Evolutionary conservation across 2,113 vertebrate genomes (phyloP).

Genomic region (Gymnogyps californianus): DNA sequence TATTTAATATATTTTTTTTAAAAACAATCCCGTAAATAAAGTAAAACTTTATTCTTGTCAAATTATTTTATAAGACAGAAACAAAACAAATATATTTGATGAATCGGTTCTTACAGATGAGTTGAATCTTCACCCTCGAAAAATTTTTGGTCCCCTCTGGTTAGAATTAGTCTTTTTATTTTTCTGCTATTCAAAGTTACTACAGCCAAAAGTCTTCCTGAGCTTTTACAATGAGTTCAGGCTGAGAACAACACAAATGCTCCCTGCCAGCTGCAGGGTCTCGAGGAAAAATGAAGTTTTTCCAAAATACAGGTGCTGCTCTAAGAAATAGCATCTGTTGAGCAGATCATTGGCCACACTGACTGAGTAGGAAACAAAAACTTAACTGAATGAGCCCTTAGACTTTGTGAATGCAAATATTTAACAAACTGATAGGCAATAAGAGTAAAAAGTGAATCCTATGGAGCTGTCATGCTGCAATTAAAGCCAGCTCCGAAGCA

Average conservation of each 20-base stretch:
- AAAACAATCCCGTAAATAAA: background rate
- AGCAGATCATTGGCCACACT: background rate
- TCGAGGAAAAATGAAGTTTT: background rate
- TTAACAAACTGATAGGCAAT: background rate
- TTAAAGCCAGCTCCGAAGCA: background rate
- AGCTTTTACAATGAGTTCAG: background rate
- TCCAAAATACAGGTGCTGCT: background rate
- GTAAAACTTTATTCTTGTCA: background rate
- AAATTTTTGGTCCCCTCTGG: background rate
- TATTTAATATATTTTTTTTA: background rate
- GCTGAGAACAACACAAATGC: background rate
- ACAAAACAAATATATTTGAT: background rate
- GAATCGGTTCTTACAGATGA: background rate
- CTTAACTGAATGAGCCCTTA: background rate
- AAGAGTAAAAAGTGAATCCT: background rate
- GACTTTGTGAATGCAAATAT: background rate
- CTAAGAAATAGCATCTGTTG: background rate
- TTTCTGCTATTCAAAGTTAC: background rate
- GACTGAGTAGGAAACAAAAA: background rate
- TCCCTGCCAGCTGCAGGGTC: background rate
- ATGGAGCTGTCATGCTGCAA: background rate
- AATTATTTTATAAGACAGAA: background rate
- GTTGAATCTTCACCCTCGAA: background rate
- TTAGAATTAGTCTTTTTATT: background rate
- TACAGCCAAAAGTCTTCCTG: background rate